Percentiles rank a stretch among this genome's conserved stretches.
Evolutionary conservation across 2,113 vertebrate genomes (phyloP).

Genomic region (western clawed frog (Xenopus tropicalis)): UCB_Xtro_10.0 CM004444.2:52657001-52657500

Average conservation of each 20-base stretch:
- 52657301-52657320: slow-evolving; percentile 93
- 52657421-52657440: slow-evolving; percentile 91
- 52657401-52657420: slow-evolving; percentile 90
- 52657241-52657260: slow-evolving; percentile 96
- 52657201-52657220: slow-evolving; percentile 86
- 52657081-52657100: slow-evolving; percentile 95
- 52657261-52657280: slow-evolving; percentile 94
- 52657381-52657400: slow-evolving; percentile 91
- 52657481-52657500: slow-evolving; percentile 88
- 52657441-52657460: slow-evolving; percentile 97
- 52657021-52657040: slow-evolving; percentile 96
- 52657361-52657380: slow-evolving; percentile 93
- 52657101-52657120: slow-evolving; percentile 88
- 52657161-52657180: slow-evolving; percentile 86
- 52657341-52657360: slow-evolving; percentile 97
- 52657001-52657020: slow-evolving; percentile 92
- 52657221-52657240: slow-evolving; percentile 97
- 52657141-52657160: slow-evolving; percentile 94
- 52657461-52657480: slow-evolving; percentile 98
- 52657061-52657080: slow-evolving; percentile 72
- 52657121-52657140: slow-evolving; percentile 95
- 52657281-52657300: slow-evolving; percentile 89
- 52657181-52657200: slow-evolving; percentile 88
- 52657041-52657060: slow-evolving; percentile 78
- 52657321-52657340: slow-evolving; percentile 99